Base-by-base conservation (phyloP, 1,140 invertebrate species). In the Choristoneura fumiferana region DNA sequence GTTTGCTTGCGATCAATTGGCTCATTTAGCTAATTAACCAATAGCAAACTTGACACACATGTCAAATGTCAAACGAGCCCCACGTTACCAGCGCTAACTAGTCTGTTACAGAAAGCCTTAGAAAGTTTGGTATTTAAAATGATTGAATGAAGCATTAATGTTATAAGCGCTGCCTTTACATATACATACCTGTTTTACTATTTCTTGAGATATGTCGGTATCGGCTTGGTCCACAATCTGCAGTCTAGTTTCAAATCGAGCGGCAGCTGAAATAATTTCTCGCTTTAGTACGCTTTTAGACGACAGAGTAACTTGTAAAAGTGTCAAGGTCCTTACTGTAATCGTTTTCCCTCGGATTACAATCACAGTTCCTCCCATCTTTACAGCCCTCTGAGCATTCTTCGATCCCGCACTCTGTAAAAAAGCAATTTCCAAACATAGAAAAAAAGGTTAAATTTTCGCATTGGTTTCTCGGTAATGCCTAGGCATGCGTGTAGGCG, bases 351-450 rank as follows among this genome's bases (percentile, higher is more conserved):
- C 69, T 86, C 0, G 85, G 82, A 54, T 77, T 83, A 56, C 85
- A 88, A 52, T 88, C 85, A 58, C 85, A 88, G n/a, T 55, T 60
- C 15, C 49, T 71, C 58, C 71, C 73, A 13, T 73, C 61, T 34
- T 72, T 77, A 40, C 85, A 88, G 6, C 72, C 72, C 33, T 87
- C 84, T 8, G 78, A 73, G 58, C 85, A 88, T 60, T 86, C 83
- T 65, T 83, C 82, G 38, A 86, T 76, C 1, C 81, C 85, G 53
- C 85, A 86, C 63, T 85, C 83, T 88, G 67, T 3, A 78, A 75
- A 5, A 67, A 61, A 54, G 59, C 29, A 59, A 57, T 6, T 13
- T 33, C 8, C 62, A 29, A 29, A 6, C 22, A 29, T 29, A 29
- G 22, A 29, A 29, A 29, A 29, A 29, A 29, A 29, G 2, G 22